These are phyloP conservation scores for Drosophila sp. DNA, from an alignment of 1,140 invertebrate genomes.

Conservation along the genomic window DNA sequence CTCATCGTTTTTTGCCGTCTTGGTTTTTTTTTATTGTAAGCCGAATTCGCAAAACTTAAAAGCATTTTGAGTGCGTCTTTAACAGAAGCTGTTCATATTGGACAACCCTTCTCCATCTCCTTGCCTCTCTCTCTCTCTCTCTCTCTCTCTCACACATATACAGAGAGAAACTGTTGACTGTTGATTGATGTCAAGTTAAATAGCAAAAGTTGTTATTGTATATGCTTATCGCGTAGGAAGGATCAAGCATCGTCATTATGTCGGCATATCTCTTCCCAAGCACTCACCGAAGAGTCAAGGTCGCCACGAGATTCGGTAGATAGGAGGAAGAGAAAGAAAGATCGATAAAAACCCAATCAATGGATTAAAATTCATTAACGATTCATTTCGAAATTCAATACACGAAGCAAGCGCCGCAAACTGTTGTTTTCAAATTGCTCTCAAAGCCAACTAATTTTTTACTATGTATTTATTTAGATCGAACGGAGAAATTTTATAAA, in stretches of 20 bases:
- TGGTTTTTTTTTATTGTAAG: slow-evolving; percentile 11
- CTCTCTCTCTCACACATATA: background rate
- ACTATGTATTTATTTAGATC: too few species aligned
- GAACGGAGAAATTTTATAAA: too few species aligned
- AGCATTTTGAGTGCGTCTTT: slow-evolving; percentile 76
- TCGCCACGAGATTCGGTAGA: background rate
- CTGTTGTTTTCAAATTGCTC: too few species aligned
- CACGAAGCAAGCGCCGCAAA: too few species aligned
- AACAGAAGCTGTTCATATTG: slow-evolving; percentile 55
- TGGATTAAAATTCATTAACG: background rate
- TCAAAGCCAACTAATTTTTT: too few species aligned
- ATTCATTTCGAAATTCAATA: too few species aligned
- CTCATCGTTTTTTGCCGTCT: background rate
- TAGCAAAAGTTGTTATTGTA: slow-evolving; percentile 53
- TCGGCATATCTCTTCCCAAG: background rate
- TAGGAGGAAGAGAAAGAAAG: background rate
- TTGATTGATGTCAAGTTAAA: slow-evolving; percentile 74
- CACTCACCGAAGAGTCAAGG: background rate
- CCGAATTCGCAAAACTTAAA: slow-evolving; percentile 65
- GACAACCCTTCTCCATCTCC: background rate
- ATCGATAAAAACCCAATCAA: background rate
- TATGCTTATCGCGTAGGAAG: slow-evolving; percentile 45
- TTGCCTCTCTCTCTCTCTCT: background rate
- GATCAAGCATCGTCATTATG: slow-evolving; percentile 36
- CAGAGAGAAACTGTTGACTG: background rate